These are phyloP conservation scores for Agrochola lychnidis DNA, from an alignment of 2,888 invertebrate genomes.

Conservation along the genomic window DNA sequence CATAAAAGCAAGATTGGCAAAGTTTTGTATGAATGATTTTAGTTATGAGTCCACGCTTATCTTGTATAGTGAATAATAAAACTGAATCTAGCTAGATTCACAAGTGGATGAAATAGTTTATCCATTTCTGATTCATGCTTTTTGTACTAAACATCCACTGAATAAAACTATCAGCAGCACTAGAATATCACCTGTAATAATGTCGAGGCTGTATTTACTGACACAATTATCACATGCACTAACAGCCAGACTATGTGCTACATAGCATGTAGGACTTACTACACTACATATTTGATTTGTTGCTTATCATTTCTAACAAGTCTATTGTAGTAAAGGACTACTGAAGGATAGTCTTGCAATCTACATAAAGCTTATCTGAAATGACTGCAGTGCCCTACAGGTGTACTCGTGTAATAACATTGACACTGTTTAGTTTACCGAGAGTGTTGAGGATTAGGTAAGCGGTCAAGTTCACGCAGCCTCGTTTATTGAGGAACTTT, in stretches of 20 bases:
- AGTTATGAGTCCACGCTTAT: background rate
- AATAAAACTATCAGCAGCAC: conserved; percentile 1
- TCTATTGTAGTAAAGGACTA: conserved; percentile 37
- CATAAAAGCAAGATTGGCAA: background rate
- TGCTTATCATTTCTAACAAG: conserved; percentile 28
- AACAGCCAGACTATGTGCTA: conserved; percentile 32
- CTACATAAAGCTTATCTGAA: conserved; percentile 31
- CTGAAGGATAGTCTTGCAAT: conserved; percentile 25
- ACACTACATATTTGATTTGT: background rate
- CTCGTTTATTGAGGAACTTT: background rate
- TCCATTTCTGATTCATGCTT: background rate
- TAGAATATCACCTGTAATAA: conserved; percentile 20
- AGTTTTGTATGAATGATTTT: conserved; percentile 1
- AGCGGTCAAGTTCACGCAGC: background rate
- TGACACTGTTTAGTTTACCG: background rate
- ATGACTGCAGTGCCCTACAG: conserved; percentile 16
- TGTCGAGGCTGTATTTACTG: conserved; percentile 42
- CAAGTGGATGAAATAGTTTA: conserved; percentile 8
- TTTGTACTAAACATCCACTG: background rate
- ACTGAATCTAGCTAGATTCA: conserved; percentile 1
- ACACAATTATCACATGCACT: conserved; percentile 36
- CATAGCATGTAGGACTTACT: conserved; percentile 12
- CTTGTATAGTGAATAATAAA: conserved; percentile 22
- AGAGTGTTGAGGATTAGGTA: conserved; percentile 12
- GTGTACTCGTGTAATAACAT: background rate